Evolutionary conservation across 2,113 vertebrate genomes (phyloP), one percentile per base, ranked within the genome.

Genomic region (Mus spicilegus): DNA sequence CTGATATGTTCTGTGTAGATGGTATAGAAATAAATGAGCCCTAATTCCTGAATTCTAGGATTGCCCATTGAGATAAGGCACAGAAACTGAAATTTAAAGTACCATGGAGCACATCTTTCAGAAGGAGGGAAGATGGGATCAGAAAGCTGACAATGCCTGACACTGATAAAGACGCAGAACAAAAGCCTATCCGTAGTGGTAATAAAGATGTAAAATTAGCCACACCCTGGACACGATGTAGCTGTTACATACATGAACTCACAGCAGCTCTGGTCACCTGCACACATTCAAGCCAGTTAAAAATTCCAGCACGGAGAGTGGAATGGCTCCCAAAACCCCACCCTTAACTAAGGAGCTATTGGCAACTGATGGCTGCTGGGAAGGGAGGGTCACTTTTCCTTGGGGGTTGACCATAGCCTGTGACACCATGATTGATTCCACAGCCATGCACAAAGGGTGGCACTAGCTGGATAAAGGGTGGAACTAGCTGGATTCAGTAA

Each of bases 11-110:
- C 78, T 58, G 33, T 82, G 46, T n/a, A 86, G 58, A 78, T 24
- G 54, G 46, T 30, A 58, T 7, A 65, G 63, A 94, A 91, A 95
- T 77, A 58, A 89, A 87, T 42, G 87, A 87, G 80, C 56, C 22
- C 61, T 19, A 77, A 63, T 56, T 85, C 65, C 63, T 80, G 84
- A 46, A 91, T 85, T 96, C 73, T 24, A 54, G 63, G 22, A 51
- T 24, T 84, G 22, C 19, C 84, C n/a, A 86, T 49, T 36, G 42
- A 63, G 36, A 22, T 73, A 61, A 54, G 88, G 81, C 46, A 65
- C 11, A 91, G 54, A 94, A 85, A 46, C 8, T 42, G 39, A 20
- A n/a, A 8, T 36, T 84, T 42, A 56, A 70, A 96, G 80, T 36
- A 7, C 49, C 56, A 28, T 0, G 33, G 46, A 46, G 28, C 28